Percentiles rank a stretch among this genome's conserved stretches.
These are phyloP conservation scores for Alexandromys fortis DNA, from an alignment of 2,113 vertebrate genomes.

Conservation along the genomic window DNA sequence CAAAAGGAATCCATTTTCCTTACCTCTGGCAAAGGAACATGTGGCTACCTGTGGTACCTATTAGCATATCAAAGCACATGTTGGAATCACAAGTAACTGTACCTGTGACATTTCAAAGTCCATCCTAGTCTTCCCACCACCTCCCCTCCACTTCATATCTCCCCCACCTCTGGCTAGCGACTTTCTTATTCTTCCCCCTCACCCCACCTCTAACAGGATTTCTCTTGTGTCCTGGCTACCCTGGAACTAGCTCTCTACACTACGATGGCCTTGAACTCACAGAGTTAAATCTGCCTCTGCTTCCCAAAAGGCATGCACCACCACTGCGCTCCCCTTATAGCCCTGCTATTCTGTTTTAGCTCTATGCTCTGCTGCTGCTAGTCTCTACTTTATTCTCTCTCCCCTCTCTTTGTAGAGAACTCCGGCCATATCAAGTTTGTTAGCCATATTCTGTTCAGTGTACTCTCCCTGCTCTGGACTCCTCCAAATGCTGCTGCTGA, in stretches of 20 bases:
- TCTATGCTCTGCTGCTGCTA: background rate
- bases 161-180: background rate
- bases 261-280: too few relatives aligned
- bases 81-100: background rate
- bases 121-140: background rate
- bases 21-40: background rate
- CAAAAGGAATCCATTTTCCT: background rate
- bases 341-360: background rate
- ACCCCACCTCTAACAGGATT: too few relatives aligned
- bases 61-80: background rate
- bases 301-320: too few relatives aligned
- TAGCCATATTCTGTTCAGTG: background rate
- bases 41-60: background rate
- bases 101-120: background rate
- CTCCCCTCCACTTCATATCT: background rate
- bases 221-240: too few relatives aligned
- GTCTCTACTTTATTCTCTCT: background rate
- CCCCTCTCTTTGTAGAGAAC: background rate
- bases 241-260: too few relatives aligned
- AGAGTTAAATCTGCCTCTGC: too few relatives aligned
- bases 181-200: too few relatives aligned
- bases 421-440: background rate
- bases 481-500: background rate
- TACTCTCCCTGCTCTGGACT: background rate
- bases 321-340: background rate